A percentile compares a stretch with the other conserved stretches of the same genome.
These are phyloP conservation scores for Lucilia cuprina DNA, from an alignment of 1,140 invertebrate genomes.

Conservation along the genomic window DNA sequence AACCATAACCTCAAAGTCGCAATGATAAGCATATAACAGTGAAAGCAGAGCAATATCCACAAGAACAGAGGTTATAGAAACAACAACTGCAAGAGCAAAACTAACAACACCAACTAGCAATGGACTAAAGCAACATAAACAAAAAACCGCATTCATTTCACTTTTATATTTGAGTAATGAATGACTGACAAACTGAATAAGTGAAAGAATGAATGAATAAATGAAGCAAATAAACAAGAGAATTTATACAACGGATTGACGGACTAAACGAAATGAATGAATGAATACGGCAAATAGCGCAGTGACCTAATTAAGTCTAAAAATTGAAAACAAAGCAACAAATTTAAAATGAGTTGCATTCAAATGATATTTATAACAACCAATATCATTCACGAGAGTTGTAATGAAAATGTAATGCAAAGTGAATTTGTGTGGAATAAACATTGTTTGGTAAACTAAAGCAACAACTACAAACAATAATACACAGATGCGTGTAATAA, in stretches of 20 bases:
- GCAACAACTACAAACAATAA: too few relatives aligned
- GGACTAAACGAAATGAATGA: constrained; percentile 27
- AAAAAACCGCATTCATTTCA: constrained; percentile 15
- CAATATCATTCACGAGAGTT: neutral
- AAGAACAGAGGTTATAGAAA: neutral
- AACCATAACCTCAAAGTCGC: constrained; percentile 32
- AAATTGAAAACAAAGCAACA: neutral
- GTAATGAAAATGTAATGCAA: constrained; percentile 16
- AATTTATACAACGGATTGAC: neutral
- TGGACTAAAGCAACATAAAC: neutral
- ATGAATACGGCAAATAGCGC: constrained; percentile 11
- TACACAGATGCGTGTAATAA: neutral
- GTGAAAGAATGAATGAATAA: neutral
- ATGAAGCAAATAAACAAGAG: neutral
- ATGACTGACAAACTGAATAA: neutral
- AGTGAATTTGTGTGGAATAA: constrained; percentile 20
- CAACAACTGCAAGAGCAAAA: neutral
- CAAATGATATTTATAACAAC: neutral
- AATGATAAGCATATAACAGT: constrained; percentile 13
- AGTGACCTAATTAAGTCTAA: constrained; percentile 1
- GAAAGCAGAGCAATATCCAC: neutral
- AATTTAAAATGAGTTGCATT: neutral
- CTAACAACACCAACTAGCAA: neutral
- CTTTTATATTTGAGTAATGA: constrained; percentile 15
- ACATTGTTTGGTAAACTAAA: constrained; percentile 20